Evolutionary conservation across 1,140 invertebrate genomes (phyloP).

Genomic region (Calosoma granatense): DNA sequence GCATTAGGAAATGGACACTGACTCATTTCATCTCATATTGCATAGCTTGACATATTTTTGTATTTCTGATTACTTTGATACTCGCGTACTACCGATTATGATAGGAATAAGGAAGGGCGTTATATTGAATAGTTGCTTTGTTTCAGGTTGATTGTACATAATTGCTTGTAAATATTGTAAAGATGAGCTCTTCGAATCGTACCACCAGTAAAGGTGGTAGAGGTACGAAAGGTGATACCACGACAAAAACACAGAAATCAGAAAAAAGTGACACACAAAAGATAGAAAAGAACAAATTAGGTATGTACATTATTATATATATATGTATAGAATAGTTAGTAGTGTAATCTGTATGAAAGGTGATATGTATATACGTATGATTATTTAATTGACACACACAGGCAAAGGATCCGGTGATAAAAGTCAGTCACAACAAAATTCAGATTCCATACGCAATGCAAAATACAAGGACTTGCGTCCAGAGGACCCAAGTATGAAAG

Average conservation of each 20-base stretch:
- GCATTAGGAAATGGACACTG: not conserved
- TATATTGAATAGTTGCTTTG: no score
- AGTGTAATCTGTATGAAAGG: no score
- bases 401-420: constrained; percentile 27
- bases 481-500: constrained; percentile 30
- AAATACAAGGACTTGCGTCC: constrained; percentile 5
- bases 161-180: constrained; percentile 34
- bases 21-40: not conserved
- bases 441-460: not conserved
- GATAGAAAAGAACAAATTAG: constrained; percentile 3
- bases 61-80: no score
- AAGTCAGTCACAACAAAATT: constrained; percentile 20
- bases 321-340: no score
- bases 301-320: no score
- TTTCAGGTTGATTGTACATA: constrained; percentile 7
- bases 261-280: constrained; percentile 4
- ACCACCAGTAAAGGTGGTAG: constrained; percentile 36
- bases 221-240: constrained; percentile 32
- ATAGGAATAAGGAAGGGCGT: no score
- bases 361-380: no score
- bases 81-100: no score
- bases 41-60: no score
- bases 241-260: constrained; percentile 17
- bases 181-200: constrained; percentile 36
- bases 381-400: constrained; percentile 10